phyloP scores from a whole-genome alignment of 2,888 invertebrate species.

The Endotricha flammealis region DNA sequence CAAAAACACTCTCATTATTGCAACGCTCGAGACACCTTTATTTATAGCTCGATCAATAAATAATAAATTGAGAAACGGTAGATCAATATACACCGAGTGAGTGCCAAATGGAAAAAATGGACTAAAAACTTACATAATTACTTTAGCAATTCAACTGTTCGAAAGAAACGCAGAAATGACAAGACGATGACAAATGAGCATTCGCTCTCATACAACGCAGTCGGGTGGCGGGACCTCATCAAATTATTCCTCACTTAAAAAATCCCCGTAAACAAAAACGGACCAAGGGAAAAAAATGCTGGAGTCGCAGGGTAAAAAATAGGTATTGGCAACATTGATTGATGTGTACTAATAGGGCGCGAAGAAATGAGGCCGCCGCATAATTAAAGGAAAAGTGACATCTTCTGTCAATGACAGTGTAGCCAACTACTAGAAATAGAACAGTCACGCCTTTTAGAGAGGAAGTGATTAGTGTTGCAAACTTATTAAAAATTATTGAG shows the following conservation, averaged over 20 bases:
- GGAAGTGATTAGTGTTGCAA: slow-evolving; percentile 74
- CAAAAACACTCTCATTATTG: slow-evolving; percentile 22
- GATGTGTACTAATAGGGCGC: slow-evolving; percentile 78
- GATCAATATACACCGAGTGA: slow-evolving; percentile 40
- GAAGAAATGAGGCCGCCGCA: slow-evolving; percentile 72
- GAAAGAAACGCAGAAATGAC: slow-evolving; percentile 77
- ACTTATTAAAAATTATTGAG: slow-evolving; percentile 77
- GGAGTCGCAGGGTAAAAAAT: slow-evolving; percentile 67
- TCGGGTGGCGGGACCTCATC: slow-evolving; percentile 77
- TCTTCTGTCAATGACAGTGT: slow-evolving; percentile 71
- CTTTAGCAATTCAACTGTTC: slow-evolving; percentile 71
- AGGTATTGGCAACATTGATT: slow-evolving; percentile 79
- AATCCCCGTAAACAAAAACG: slow-evolving; percentile 76
- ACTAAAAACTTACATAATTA: slow-evolving; percentile 74
- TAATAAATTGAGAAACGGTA: slow-evolving; percentile 23
- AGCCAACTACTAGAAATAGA: slow-evolving; percentile 66
- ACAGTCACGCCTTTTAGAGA: slow-evolving; percentile 68
- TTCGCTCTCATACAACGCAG: slow-evolving; percentile 65
- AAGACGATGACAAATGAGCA: slow-evolving; percentile 79
- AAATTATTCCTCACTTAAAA: slow-evolving; percentile 78
- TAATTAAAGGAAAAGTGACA: slow-evolving; percentile 77
- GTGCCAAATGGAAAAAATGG: slow-evolving; percentile 51
- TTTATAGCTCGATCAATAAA: slow-evolving; percentile 20
- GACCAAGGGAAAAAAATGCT: slow-evolving; percentile 64
- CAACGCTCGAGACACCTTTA: slow-evolving; percentile 20